A percentile compares a stretch with the other conserved stretches of the same genome.
phyloP scores from a whole-genome alignment of 64 coral and sea anemone species.

The Astreopora myriophthalma region DNA sequence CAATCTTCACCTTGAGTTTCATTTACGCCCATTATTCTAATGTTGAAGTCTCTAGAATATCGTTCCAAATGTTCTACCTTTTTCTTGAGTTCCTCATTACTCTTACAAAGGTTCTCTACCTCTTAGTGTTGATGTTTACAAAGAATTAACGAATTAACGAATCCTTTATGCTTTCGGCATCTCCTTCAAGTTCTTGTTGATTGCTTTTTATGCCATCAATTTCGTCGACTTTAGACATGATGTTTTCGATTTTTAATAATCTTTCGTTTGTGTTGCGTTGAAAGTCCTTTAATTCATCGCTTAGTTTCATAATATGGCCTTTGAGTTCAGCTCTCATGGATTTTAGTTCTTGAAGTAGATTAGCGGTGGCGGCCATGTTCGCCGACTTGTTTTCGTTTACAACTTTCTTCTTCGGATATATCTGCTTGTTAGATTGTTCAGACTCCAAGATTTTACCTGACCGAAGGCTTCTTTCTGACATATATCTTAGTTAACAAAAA shows the following conservation, averaged over 20 bases:
- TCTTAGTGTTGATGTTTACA: neutral
- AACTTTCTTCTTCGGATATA: too few relatives aligned
- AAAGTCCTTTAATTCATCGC: neutral
- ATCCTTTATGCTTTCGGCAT: neutral
- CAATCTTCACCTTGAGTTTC: too few relatives aligned
- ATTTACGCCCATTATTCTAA: neutral
- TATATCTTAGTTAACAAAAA: too few relatives aligned
- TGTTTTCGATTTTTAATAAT: neutral
- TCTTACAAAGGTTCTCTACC: too few relatives aligned
- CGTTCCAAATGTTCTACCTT: neutral
- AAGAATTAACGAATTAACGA: neutral
- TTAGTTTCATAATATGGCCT: neutral
- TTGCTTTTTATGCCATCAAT: neutral
- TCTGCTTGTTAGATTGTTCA: too few relatives aligned
- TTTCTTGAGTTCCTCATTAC: neutral
- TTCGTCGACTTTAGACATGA: neutral
- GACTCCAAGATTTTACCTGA: too few relatives aligned
- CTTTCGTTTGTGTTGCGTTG: neutral
- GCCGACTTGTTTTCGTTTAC: neutral
- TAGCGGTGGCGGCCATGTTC: neutral
- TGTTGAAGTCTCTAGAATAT: neutral
- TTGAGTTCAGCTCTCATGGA: neutral
- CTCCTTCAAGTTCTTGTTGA: neutral
- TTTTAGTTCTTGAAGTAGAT: neutral
- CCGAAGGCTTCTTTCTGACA: too few relatives aligned